These are phyloP conservation scores for Panorpa germanica DNA, from an alignment of 2,888 invertebrate genomes.

Conservation along the genomic window DNA sequence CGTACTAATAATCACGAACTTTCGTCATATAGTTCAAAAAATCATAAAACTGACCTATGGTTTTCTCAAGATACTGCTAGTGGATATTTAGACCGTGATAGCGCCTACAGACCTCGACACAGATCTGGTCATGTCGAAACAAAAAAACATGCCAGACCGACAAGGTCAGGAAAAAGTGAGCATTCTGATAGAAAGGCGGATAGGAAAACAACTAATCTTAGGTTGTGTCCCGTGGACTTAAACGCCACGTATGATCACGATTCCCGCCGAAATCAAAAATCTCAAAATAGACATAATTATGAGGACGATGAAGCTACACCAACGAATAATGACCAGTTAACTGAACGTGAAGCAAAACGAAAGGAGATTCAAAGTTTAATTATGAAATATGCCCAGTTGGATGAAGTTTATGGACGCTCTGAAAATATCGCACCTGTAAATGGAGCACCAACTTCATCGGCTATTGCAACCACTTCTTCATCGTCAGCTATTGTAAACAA, in stretches of 20 bases:
- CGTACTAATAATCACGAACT: no score
- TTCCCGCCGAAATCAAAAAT: conserved; percentile 11
- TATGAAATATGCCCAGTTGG: conserved; percentile 63
- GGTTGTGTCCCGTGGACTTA: conserved; percentile 34
- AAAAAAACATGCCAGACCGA: conserved; percentile 30
- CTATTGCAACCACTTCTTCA: conserved; percentile 18
- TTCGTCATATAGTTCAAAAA: no score
- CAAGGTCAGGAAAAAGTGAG: conserved; percentile 43
- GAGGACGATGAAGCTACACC: conserved; percentile 30
- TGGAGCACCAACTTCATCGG: conserved; percentile 25
- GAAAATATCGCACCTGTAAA: conserved; percentile 20
- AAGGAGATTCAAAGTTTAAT: conserved; percentile 71
- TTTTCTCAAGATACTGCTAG: no score
- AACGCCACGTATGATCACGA: no score
- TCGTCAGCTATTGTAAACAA: conserved; percentile 10
- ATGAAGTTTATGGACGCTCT: conserved; percentile 41
- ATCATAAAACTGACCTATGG: no score
- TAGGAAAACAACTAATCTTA: conserved; percentile 27
- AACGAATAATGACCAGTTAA: conserved; percentile 34
- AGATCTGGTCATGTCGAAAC: conserved; percentile 22
- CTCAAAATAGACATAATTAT: conserved; percentile 20
- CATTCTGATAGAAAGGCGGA: conserved; percentile 30
- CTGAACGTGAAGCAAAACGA: conserved; percentile 59
- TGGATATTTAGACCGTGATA: conserved; percentile 31
- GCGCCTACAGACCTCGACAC: conserved; percentile 29